phyloP scores from a whole-genome alignment of 2,888 invertebrate genomes.

The Cryptophagus acutangulus region DNA sequence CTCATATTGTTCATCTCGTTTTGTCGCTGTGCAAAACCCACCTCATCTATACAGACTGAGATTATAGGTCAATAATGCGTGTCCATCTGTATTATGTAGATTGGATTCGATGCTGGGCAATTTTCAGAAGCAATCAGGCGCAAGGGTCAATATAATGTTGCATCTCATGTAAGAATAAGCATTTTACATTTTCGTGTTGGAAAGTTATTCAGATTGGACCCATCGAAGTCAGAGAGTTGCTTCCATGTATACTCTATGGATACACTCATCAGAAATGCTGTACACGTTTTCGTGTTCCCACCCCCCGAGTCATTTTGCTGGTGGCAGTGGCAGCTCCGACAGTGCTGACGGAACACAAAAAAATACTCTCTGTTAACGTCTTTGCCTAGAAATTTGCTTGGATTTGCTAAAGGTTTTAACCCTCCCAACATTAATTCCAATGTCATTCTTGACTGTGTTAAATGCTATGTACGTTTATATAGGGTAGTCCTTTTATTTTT shows the following conservation, averaged over 20 bases:
- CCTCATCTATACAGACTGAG: too few relatives aligned
- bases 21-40: too few relatives aligned
- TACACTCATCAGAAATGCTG: constrained; percentile 3
- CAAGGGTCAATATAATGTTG: constrained; percentile 2
- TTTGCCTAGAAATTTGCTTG: constrained; percentile 28
- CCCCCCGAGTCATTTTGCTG: constrained; percentile 6
- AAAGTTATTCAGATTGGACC: constrained; percentile 3
- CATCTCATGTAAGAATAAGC: background rate
- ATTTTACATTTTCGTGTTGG: constrained; percentile 1
- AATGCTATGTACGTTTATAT: background rate
- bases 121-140: constrained; percentile 1
- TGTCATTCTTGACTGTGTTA: constrained; percentile 28
- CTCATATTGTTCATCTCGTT: too few relatives aligned
- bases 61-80: too few relatives aligned
- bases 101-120: too few relatives aligned
- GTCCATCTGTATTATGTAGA: too few relatives aligned
- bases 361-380: constrained; percentile 5
- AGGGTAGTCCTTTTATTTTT: too few relatives aligned
- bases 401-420: constrained; percentile 28
- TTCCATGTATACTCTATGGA: background rate
- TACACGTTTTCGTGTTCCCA: background rate
- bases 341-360: constrained; percentile 5
- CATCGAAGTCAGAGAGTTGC: constrained; percentile 3
- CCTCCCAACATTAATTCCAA: constrained; percentile 32
- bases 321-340: background rate